A percentile compares a stretch with the other conserved stretches of the same genome.
Evolutionary conservation across 2,113 vertebrate genomes (phyloP).

Genomic region (Cynoglossus semilaevis): DNA sequence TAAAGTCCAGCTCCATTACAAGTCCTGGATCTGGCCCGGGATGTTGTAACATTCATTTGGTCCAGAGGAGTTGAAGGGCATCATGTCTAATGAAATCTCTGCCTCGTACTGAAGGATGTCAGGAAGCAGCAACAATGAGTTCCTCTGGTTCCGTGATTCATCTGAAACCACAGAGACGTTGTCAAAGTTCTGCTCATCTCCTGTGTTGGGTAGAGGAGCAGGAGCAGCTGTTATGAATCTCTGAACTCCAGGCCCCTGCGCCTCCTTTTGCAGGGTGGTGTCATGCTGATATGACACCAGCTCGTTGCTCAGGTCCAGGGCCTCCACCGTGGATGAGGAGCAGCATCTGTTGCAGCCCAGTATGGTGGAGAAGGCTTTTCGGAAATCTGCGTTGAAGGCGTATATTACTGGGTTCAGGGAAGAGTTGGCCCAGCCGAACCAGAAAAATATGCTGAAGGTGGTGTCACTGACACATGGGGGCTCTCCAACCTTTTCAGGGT

Average conservation of each 20-base stretch:
- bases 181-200: constrained; percentile 43
- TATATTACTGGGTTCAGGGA: constrained; percentile 83
- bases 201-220: constrained; percentile 50
- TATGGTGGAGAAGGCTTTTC: constrained; percentile 78
- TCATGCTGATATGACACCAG: constrained; percentile 78
- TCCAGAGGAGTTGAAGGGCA: constrained; percentile 44
- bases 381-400: constrained; percentile 81
- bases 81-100: constrained; percentile 72
- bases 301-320: constrained; percentile 78
- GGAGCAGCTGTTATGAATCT: constrained; percentile 25
- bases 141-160: constrained; percentile 48
- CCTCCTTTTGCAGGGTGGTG: constrained; percentile 76
- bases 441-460: constrained; percentile 82
- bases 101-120: constrained; percentile 61
- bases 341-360: constrained; percentile 73
- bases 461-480: constrained; percentile 75
- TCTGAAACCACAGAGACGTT: constrained; percentile 54
- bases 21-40: constrained; percentile 49
- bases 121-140: constrained; percentile 45
- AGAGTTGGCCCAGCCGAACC: constrained; percentile 85
- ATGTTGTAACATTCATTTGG: constrained; percentile 45
- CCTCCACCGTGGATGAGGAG: constrained; percentile 69
- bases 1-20: background rate
- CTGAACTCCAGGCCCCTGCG: constrained; percentile 51
- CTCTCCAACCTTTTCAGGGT: constrained; percentile 28